phyloP scores from a whole-genome alignment of 1,140 invertebrate species.

The Drosophila azteca region DNA sequence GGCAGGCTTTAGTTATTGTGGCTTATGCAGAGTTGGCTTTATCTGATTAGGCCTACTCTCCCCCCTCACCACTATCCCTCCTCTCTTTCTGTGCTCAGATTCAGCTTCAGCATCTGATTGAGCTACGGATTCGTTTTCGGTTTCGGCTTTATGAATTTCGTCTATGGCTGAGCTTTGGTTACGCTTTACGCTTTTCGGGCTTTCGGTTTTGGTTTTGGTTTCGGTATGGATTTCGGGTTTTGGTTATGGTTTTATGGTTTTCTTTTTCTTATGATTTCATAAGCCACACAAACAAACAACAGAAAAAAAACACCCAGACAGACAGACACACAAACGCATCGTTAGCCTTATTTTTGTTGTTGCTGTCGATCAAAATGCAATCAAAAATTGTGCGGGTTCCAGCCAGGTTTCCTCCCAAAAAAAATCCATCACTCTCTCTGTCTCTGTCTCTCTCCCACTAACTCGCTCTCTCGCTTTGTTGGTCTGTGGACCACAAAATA shows the following conservation, averaged over 20 bases:
- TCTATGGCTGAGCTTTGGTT: conserved; percentile 60
- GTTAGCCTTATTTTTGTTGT: conserved; percentile 65
- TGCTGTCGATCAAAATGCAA: conserved; percentile 79
- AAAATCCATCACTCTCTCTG: conserved; percentile 5
- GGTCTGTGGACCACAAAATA: conserved; percentile 56
- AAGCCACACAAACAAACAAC: conserved; percentile 31
- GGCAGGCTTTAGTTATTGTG: conserved; percentile 26
- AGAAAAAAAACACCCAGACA: conserved; percentile 21
- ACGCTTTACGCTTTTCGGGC: conserved; percentile 48
- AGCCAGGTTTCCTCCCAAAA: conserved; percentile 9
- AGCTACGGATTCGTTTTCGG: conserved; percentile 38
- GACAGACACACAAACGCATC: conserved; percentile 45
- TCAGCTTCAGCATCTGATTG: no score
- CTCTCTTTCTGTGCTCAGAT: not conserved
- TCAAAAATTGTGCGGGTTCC: conserved; percentile 69
- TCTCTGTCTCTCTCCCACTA: not conserved
- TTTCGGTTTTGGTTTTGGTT: conserved; percentile 29
- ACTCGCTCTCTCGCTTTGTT: conserved; percentile 35
- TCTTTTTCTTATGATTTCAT: conserved; percentile 60
- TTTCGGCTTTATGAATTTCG: conserved; percentile 64
- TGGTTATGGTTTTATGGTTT: conserved; percentile 20
- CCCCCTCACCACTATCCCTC: conserved; percentile 6
- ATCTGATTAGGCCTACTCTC: conserved; percentile 48
- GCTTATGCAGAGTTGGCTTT: conserved; percentile 52
- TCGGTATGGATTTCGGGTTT: conserved; percentile 45